Evolutionary conservation across 2,797 vertebrate genomes (phyloP).

Genomic region (Triplophysa bombifrons): DNA sequence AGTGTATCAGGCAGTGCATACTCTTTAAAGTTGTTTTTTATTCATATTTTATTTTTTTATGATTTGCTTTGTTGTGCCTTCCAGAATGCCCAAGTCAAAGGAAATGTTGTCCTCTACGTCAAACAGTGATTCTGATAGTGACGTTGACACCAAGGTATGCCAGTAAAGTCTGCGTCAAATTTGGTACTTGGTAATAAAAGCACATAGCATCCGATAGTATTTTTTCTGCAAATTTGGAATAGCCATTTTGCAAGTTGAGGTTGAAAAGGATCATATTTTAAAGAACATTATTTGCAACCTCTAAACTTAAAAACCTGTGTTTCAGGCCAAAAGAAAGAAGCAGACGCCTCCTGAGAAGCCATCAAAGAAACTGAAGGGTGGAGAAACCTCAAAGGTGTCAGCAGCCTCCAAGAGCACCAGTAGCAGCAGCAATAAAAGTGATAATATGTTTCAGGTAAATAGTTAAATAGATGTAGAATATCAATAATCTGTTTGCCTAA

Average conservation of each 20-base stretch:
- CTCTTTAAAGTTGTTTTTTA: not conserved
- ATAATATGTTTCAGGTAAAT: slow-evolving; percentile 94
- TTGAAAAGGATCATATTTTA: too few species aligned
- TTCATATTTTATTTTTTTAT: not conserved
- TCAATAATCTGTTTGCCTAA: not conserved
- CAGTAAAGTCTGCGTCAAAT: not conserved
- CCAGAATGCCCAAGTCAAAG: slow-evolving; percentile 97
- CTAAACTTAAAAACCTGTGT: too few species aligned
- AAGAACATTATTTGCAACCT: too few species aligned
- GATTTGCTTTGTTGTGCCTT: slow-evolving; percentile 12
- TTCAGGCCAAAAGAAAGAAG: slow-evolving; percentile 93
- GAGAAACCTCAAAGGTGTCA: slow-evolving; percentile 88
- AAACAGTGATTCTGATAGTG: slow-evolving; percentile 93
- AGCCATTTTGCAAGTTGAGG: too few species aligned
- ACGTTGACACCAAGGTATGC: slow-evolving; percentile 92
- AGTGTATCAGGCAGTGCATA: not conserved
- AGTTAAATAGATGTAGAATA: not conserved
- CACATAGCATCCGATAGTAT: too few species aligned
- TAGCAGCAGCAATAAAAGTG: slow-evolving; percentile 75
- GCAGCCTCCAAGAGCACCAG: slow-evolving; percentile 83
- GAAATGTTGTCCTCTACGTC: slow-evolving; percentile 94
- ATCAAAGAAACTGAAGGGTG: slow-evolving; percentile 90
- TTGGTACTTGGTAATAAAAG: not conserved
- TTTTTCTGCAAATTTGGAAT: too few species aligned
- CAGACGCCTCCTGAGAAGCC: slow-evolving; percentile 83